phyloP scores from a whole-genome alignment of 1,140 invertebrate species.

The Aradophagus sp. region DNA sequence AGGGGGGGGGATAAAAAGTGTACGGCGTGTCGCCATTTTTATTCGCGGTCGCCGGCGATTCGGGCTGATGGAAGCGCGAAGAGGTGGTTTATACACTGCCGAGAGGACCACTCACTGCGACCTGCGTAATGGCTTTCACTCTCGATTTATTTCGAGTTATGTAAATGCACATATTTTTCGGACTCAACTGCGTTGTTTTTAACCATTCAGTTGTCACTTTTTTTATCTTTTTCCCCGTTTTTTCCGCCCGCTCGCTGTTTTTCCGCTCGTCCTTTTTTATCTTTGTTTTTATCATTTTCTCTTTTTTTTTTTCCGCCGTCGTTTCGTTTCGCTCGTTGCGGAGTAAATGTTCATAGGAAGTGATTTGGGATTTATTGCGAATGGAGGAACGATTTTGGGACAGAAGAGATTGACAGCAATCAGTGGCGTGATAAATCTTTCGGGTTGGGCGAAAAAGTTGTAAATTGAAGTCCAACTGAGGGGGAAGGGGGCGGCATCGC shows the following conservation, averaged over 20 bases:
- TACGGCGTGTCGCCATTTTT: too few species aligned
- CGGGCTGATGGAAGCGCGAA: too few species aligned
- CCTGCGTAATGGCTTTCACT: constrained; percentile 38
- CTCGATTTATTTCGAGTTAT: constrained; percentile 47
- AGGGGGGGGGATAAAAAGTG: constrained; percentile 13
- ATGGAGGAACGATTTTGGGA: constrained; percentile 14
- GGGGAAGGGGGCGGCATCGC: too few species aligned
- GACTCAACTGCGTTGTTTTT: constrained; percentile 29
- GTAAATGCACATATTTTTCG: constrained; percentile 45
- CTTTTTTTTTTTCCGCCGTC: too few species aligned
- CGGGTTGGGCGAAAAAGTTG: constrained; percentile 24
- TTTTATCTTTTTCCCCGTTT: too few species aligned
- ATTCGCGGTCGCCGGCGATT: constrained; percentile 22
- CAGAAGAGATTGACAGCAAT: constrained; percentile 41
- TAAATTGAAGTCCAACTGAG: constrained; percentile 42
- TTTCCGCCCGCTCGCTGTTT: too few species aligned
- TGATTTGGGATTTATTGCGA: constrained; percentile 36
- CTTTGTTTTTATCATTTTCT: too few species aligned
- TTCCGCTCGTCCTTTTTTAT: too few species aligned
- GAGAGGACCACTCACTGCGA: constrained; percentile 36
- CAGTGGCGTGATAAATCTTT: constrained; percentile 31
- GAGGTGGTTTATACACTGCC: too few species aligned
- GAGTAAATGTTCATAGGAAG: constrained; percentile 39
- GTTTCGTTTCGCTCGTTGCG: too few species aligned
- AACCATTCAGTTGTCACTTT: constrained; percentile 12